A percentile compares a stretch with the other conserved stretches of the same genome.
Evolutionary conservation across 2,797 vertebrate genomes (phyloP).

Genomic region (Lepus townsendii): DNA sequence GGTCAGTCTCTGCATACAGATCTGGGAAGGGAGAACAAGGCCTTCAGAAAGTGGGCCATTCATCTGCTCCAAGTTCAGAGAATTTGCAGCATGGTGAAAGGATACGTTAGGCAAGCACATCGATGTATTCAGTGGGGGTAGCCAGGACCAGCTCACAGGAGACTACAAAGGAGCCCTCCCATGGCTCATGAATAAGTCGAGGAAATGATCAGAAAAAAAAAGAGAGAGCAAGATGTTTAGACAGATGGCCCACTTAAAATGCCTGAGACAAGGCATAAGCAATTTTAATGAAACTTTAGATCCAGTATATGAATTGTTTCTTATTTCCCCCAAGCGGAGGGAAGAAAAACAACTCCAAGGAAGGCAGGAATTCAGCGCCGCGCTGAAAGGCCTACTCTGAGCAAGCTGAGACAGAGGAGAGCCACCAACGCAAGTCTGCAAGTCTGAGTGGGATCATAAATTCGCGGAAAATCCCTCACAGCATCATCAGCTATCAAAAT

Average conservation of each 20-base stretch:
- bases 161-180: slow-evolving; percentile 99
- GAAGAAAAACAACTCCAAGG: slow-evolving; percentile 85
- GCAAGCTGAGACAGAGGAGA: slow-evolving; percentile 88
- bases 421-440: slow-evolving; percentile 87
- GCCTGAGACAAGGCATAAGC: slow-evolving; percentile 94
- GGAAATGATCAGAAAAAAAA: slow-evolving; percentile 99
- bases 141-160: slow-evolving; percentile 94
- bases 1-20: slow-evolving; percentile 99
- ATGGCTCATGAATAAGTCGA: slow-evolving; percentile 99
- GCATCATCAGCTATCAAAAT: slow-evolving; percentile 87
- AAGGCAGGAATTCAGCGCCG: slow-evolving; percentile 91
- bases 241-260: slow-evolving; percentile 99
- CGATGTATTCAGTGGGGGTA: slow-evolving; percentile 97
- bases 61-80: slow-evolving; percentile 94
- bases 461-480: slow-evolving; percentile 86
- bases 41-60: slow-evolving; percentile 93
- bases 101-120: slow-evolving; percentile 95
- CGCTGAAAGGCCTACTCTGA: slow-evolving; percentile 85
- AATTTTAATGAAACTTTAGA: slow-evolving; percentile 99
- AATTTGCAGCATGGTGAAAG: slow-evolving; percentile 93
- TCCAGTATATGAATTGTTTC: slow-evolving; percentile 96
- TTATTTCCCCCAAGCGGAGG: slow-evolving; percentile 86
- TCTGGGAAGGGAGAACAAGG: slow-evolving; percentile 92
- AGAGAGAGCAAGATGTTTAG: slow-evolving; percentile 99
- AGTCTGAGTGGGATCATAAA: slow-evolving; percentile 85